phyloP scores from a whole-genome alignment of 2,797 vertebrate genomes.

The Pelochelys cantorii region DNA sequence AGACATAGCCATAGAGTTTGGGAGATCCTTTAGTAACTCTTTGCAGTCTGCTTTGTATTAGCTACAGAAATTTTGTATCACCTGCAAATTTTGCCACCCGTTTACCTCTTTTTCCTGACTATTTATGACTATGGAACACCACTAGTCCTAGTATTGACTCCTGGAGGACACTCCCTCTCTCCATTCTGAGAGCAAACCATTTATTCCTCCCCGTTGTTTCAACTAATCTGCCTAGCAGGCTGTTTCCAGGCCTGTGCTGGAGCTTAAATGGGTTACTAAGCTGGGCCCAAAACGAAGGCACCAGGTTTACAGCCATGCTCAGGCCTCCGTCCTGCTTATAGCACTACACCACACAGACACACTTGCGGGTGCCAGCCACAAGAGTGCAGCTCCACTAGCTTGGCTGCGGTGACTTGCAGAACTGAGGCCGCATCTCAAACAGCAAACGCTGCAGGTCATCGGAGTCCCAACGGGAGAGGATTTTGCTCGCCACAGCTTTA shows the following conservation, averaged over 20 bases:
- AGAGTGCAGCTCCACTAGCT: background rate
- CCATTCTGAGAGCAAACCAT: background rate
- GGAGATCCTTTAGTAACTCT: background rate
- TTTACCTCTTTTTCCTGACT: background rate
- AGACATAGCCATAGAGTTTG: no score
- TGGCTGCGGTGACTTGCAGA: background rate
- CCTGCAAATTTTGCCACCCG: background rate
- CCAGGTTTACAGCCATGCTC: background rate
- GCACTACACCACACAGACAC: background rate
- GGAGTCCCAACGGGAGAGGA: background rate
- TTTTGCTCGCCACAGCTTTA: background rate
- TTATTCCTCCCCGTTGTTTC: background rate
- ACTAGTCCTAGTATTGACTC: background rate
- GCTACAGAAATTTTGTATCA: background rate
- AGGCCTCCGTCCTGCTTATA: background rate
- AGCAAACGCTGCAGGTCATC: background rate
- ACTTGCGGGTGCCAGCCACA: background rate
- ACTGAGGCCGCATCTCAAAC: background rate
- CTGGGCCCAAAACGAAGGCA: background rate
- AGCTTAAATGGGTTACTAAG: background rate
- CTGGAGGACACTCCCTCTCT: background rate
- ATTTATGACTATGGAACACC: background rate
- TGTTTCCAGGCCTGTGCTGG: background rate
- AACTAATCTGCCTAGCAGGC: background rate
- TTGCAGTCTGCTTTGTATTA: background rate